Percentiles rank a stretch among this genome's conserved stretches.
phyloP scores from a whole-genome alignment of 2,888 invertebrate species.

The Arctia plantaginis region DNA sequence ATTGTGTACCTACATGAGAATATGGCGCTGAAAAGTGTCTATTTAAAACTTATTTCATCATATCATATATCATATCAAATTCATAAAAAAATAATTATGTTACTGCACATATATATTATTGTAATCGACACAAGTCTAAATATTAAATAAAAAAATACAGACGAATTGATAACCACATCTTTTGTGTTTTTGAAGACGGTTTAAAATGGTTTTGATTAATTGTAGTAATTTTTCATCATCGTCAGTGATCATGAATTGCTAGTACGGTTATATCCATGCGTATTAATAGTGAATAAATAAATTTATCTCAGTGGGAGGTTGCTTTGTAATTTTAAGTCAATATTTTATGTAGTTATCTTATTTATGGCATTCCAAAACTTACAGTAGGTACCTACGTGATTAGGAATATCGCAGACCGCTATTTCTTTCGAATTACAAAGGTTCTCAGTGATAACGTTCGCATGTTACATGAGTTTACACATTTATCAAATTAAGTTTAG shows the following conservation, averaged over 20 bases:
- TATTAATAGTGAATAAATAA: constrained; percentile 19
- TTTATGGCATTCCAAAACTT: not conserved
- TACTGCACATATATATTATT: not conserved
- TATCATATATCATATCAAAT: too few species aligned
- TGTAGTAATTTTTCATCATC: constrained; percentile 2
- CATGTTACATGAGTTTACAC: not conserved
- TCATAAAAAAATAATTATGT: not conserved
- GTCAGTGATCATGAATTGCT: not conserved
- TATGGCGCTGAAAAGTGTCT: not conserved
- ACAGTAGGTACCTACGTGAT: not conserved
- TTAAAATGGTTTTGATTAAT: constrained; percentile 9
- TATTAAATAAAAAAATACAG: too few species aligned
- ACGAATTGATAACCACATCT: too few species aligned
- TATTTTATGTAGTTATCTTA: not conserved
- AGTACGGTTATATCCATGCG: constrained; percentile 11
- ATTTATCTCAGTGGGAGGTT: constrained; percentile 14
- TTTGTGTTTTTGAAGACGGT: too few species aligned
- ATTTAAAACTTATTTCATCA: too few species aligned
- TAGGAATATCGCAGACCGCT: not conserved
- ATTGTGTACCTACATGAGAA: not conserved
- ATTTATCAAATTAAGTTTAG: not conserved
- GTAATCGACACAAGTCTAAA: not conserved
- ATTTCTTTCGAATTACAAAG: not conserved
- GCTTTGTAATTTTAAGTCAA: constrained; percentile 7
- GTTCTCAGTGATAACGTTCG: not conserved